These are phyloP conservation scores for Collichthys lucidus DNA, from an alignment of 2,113 vertebrate species.

Conservation along the genomic window DNA sequence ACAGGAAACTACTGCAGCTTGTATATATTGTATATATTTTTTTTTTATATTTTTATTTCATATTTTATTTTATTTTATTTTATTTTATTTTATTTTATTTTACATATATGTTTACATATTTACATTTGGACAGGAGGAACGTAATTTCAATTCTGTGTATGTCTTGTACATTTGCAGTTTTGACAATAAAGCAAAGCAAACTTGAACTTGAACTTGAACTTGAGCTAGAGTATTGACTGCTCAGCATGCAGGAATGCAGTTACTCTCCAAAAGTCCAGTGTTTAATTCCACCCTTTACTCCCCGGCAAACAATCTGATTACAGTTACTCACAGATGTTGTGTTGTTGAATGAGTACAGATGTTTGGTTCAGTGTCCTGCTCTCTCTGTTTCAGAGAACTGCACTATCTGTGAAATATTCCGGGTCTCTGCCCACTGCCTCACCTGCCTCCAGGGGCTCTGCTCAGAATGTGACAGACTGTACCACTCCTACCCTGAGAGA, in stretches of 20 bases:
- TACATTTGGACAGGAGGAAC: no score
- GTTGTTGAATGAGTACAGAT: background rate
- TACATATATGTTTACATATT: no score
- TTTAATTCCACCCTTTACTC: background rate
- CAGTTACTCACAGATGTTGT: background rate
- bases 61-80: no score
- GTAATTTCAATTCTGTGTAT: no score
- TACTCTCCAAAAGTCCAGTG: background rate
- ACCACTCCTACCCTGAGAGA: slow-evolving; percentile 86
- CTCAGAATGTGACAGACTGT: slow-evolving; percentile 86
- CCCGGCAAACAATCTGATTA: background rate
- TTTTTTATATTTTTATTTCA: no score
- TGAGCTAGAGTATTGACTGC: no score
- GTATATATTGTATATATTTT: no score
- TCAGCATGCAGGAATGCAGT: background rate
- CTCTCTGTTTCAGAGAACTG: slow-evolving; percentile 78
- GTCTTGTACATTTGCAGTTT: no score
- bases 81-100: no score
- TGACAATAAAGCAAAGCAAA: no score
- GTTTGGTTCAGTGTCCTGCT: background rate
- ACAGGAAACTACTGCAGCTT: no score
- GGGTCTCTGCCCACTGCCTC: slow-evolving; percentile 83
- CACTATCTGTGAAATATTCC: slow-evolving; percentile 87
- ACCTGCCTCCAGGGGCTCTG: slow-evolving; percentile 87
- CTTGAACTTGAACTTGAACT: no score